Percentiles rank a stretch among this genome's conserved stretches.
Evolutionary conservation across 2,797 vertebrate species (phyloP).

Genomic region (Phalloptychus januarius): DNA sequence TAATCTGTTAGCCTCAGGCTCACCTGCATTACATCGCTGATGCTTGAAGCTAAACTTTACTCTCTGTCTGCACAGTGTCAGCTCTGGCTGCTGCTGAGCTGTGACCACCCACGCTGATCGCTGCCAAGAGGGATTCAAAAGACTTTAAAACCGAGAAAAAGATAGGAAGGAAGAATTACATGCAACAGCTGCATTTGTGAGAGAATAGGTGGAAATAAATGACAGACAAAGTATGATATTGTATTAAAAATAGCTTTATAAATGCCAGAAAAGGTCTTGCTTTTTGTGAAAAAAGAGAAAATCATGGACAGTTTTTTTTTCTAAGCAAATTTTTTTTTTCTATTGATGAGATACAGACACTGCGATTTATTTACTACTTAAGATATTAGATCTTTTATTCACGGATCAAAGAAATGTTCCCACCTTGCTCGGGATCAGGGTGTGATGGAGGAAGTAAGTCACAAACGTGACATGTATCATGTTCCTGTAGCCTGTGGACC

Average conservation of each 20-base stretch:
- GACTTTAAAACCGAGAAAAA: not conserved
- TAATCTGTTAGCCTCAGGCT: conserved; percentile 44
- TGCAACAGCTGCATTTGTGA: not conserved
- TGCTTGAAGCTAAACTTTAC: not conserved
- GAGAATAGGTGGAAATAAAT: not conserved
- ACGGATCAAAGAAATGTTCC: not conserved
- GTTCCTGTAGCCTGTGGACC: not conserved
- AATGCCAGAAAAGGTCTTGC: not conserved
- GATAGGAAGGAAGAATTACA: not conserved
- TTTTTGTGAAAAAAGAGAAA: not conserved
- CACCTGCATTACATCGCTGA: conserved; percentile 42
- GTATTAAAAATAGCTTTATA: not conserved
- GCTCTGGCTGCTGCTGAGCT: not conserved
- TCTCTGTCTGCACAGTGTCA: not conserved
- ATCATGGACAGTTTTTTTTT: not conserved
- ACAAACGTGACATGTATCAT: not conserved
- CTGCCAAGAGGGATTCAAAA: not conserved
- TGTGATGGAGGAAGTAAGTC: not conserved
- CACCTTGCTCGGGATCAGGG: not conserved
- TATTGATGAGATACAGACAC: not conserved
- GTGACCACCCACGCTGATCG: not conserved
- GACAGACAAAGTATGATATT: not conserved
- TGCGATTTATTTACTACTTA: not conserved
- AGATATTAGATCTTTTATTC: not conserved
- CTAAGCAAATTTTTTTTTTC: not conserved